Conservation (phyloP, 2,113 vertebrate species). For the Cyanoramphus novaezelandiae region DNA sequence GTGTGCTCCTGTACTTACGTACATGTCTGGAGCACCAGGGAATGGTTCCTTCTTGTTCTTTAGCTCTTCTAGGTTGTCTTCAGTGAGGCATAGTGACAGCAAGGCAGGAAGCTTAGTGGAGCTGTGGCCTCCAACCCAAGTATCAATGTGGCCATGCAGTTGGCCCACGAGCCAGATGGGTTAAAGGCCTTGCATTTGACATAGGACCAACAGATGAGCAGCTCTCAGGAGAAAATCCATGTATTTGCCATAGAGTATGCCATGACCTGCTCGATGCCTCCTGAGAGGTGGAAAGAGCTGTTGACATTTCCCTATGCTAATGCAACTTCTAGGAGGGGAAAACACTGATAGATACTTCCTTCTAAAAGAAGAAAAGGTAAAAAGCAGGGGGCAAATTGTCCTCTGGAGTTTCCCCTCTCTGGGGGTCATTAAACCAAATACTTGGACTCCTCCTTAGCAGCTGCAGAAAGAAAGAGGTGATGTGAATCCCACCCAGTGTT, state of each 20-base stretch:
- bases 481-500: background rate
- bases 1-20: background rate
- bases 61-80: background rate
- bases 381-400: background rate
- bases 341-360: background rate
- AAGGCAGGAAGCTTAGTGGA: background rate
- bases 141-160: background rate
- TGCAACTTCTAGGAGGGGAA: background rate
- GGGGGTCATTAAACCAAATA: background rate
- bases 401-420: background rate
- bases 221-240: background rate
- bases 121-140: background rate
- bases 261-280: background rate
- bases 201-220: background rate
- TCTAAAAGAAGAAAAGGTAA: background rate
- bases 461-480: background rate
- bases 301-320: background rate
- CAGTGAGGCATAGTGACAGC: background rate
- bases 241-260: accelerated
- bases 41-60: background rate
- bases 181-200: background rate
- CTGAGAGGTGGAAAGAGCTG: background rate
- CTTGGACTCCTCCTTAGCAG: background rate
- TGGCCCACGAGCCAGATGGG: background rate
- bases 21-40: too few species aligned